These are phyloP conservation scores for Euleptes europaea DNA, from an alignment of 2,113 vertebrate genomes.

Conservation along the genomic window DNA sequence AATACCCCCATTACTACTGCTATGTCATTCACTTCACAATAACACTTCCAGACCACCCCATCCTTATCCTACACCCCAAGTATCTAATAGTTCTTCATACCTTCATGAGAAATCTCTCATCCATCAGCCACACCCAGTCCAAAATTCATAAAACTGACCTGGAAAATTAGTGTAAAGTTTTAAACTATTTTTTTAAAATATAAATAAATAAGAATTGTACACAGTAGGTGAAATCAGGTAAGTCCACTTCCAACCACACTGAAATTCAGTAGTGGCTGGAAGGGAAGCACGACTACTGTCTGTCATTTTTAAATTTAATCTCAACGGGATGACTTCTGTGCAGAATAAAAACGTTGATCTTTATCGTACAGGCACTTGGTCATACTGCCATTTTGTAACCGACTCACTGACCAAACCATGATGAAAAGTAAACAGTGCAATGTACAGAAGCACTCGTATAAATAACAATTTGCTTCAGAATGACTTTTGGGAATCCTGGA, in stretches of 20 bases:
- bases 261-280: not conserved
- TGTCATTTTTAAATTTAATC: not conserved
- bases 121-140: not conserved
- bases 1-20: too few species aligned
- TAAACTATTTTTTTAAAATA: not conserved
- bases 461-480: constrained; percentile 23
- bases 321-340: not conserved
- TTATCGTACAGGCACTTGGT: constrained; percentile 9
- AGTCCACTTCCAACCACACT: not conserved
- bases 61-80: not conserved
- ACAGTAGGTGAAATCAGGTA: not conserved
- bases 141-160: not conserved
- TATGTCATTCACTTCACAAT: not conserved
- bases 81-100: not conserved
- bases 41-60: not conserved
- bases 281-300: not conserved
- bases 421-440: not conserved
- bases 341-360: not conserved
- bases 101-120: not conserved
- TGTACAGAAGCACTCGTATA: not conserved
- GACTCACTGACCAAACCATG: not conserved
- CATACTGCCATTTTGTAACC: not conserved
- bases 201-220: not conserved
- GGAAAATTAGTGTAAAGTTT: not conserved
- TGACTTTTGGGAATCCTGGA: constrained; percentile 26